Base-by-base conservation (phyloP, 2,888 invertebrate genomes). In the Thumatha senex region DNA sequence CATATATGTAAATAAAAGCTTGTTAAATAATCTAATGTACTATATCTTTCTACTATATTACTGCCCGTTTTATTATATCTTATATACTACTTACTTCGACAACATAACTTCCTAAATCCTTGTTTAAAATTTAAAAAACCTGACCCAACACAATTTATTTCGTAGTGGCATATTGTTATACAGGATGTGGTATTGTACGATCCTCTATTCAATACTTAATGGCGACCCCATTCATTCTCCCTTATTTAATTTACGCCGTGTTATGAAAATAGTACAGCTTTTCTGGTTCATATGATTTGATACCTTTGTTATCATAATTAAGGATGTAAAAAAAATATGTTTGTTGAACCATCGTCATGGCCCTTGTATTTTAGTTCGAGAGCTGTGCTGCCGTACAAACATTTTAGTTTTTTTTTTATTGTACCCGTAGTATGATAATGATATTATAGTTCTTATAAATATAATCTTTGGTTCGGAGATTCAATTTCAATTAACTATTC, bases 131-230 rank as follows among this genome's bases (percentile, higher is more conserved):
- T 11, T 33, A 0, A 12, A 40, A 14, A 55, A 44, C 41, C 48
- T 41, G 38, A 47, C 47, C 30, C 30, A 30, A 31, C 12, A 14
- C 34, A 40, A 43, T 49, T 54, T 48, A 31, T 50, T 35, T 34
- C 14, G 47, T 78, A 75, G 79, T 74, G 68, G 71, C 63, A 58
- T 70, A 80, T 81, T 80, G 76, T 78, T 74, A 63, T 65, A 61
- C 60, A 63, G 63, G 63, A 70, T 72, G 76, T 40, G 11, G 70
- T 61, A 77, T 80, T 82, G 78, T 80, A 56, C 72, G 74, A 72
- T 59, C 68, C 56, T 68, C 69, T 68, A 74, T 78, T 74, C 72
- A 76, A 70, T 60, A 70, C 74, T 74, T 68, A 70, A 76, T 74
- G 63, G 62, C 61, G 62, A 57, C 54, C 70, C 69, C 67, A 75